These are phyloP conservation scores for Oryzias curvinotus DNA, from an alignment of 2,113 vertebrate genomes.

Conservation along the genomic window DNA sequence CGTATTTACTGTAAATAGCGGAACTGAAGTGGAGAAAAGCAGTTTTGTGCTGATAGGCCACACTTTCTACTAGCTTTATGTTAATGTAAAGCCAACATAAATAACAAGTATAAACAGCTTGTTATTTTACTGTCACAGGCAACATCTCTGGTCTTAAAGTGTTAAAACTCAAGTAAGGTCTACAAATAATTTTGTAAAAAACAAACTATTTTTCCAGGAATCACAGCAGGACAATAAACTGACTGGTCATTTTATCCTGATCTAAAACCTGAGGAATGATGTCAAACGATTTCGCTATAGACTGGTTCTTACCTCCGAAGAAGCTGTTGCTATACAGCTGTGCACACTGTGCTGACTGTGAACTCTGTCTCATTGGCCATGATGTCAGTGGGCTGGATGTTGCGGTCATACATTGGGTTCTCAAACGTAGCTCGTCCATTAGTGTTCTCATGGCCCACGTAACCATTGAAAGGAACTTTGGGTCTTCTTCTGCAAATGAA, in stretches of 20 bases:
- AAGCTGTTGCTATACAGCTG: conserved; percentile 90
- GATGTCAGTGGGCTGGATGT: conserved; percentile 95
- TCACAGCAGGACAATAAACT: conserved; percentile 33
- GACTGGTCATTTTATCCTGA: conserved; percentile 23
- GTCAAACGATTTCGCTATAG: conserved; percentile 19
- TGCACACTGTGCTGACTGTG: conserved; percentile 99
- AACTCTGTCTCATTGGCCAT: conserved; percentile 92
- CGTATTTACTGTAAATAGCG: too few species aligned
- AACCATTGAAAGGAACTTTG: conserved; percentile 97
- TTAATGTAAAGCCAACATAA: too few species aligned
- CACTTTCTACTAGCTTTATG: too few species aligned
- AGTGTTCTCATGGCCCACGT: conserved; percentile 94
- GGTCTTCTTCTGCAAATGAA: conserved; percentile 88
- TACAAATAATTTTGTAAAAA: too few species aligned
- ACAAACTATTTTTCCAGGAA: too few species aligned
- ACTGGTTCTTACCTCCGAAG: conserved; percentile 64
- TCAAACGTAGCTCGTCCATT: conserved; percentile 94
- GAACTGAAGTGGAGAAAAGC: too few species aligned
- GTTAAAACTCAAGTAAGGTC: too few species aligned
- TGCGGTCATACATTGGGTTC: conserved; percentile 98
- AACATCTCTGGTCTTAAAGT: too few species aligned
- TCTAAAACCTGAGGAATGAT: conserved; percentile 15
- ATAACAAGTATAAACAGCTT: too few species aligned
- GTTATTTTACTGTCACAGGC: too few species aligned
- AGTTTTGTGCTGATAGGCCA: too few species aligned